Base-by-base conservation (phyloP, 1,140 invertebrate genomes). In the Macrobrachium nipponense region DNA sequence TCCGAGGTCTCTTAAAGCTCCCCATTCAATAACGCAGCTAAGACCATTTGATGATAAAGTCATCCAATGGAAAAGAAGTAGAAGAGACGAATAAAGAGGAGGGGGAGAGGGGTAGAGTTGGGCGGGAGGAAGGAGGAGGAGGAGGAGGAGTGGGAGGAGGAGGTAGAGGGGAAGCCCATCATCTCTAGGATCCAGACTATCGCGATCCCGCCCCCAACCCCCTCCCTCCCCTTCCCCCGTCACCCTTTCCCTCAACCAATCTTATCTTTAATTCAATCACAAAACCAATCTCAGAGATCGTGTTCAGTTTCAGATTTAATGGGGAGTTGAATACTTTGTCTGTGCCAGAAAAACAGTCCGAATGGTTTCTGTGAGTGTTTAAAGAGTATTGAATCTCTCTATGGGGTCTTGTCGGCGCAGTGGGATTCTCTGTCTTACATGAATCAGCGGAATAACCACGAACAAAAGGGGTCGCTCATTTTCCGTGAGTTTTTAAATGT, bases 241-340 rank as follows among this genome's bases (percentile, higher is more conserved):
- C 27, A 36, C 61, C 68, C 20, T 15, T 68, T 61, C 68, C 68
- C 23, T 12, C 58, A 44, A 59, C 43, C 73, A 85, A 73, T 80
- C 77, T 86, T 86, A 86, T 86, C 84, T 72, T 80, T 80, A 86
- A 86, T 86, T 86, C 84, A 75, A 86, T 86, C 84, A 86, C 84
- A 80, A 80, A 51, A 73, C 77, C 60, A 73, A 86, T 80, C 78
- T 86, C n/a, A 62, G 77, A 79, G 77, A 86, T 86, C 77, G 84
- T 86, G 84, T 80, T 80, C 58, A 64, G 77, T 86, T 61, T 72
- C 84, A 79, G 84, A 62, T 86, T 86, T 86, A 86, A 86, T 80
- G 68, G 62, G 68, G 78, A 73, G 77, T 81, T 73, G 73, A 66
- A 64, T 77, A 62, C 72, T 62, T 62, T 75, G 77, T 75, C 27